A percentile compares a stretch with the other conserved stretches of the same genome.
phyloP scores from a whole-genome alignment of 2,797 vertebrate species.

The Peromyscus aztecus region DNA sequence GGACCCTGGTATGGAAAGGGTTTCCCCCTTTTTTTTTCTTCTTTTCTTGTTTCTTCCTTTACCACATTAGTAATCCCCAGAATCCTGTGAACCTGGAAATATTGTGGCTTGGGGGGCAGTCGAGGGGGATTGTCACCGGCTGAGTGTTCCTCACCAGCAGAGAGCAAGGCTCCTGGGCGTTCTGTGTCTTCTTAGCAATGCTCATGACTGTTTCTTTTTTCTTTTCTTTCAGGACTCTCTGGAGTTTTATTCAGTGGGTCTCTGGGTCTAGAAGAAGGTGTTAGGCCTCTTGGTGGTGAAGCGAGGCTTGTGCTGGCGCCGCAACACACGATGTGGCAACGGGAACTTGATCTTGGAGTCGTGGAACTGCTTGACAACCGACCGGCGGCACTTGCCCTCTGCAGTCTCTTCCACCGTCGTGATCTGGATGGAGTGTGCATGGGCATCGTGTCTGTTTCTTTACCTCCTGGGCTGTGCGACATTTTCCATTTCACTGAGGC shows the following conservation, averaged over 20 bases:
- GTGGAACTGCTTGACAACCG: no score
- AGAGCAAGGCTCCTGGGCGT: background rate
- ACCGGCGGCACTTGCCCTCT: no score
- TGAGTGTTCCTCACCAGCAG: background rate
- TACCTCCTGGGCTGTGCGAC: background rate
- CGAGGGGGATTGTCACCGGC: background rate
- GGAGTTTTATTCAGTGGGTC: no score
- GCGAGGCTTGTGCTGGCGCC: no score
- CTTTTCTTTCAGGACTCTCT: no score
- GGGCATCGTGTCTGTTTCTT: background rate
- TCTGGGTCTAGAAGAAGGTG: no score
- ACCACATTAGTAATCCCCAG: background rate
- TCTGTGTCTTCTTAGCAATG: background rate
- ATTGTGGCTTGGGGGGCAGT: background rate
- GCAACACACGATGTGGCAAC: no score
- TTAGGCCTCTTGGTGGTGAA: no score
- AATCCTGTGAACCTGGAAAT: slow-evolving; percentile 38
- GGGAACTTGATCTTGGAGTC: no score
- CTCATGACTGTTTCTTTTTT: background rate
- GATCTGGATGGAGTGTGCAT: no score
- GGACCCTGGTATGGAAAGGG: background rate
- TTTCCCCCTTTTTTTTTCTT: background rate
- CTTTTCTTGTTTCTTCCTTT: background rate
- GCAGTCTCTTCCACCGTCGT: no score
- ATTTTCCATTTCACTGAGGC: slow-evolving; percentile 3